phyloP scores from a whole-genome alignment of 2,888 invertebrate species.

The Chironomus tentans region DNA sequence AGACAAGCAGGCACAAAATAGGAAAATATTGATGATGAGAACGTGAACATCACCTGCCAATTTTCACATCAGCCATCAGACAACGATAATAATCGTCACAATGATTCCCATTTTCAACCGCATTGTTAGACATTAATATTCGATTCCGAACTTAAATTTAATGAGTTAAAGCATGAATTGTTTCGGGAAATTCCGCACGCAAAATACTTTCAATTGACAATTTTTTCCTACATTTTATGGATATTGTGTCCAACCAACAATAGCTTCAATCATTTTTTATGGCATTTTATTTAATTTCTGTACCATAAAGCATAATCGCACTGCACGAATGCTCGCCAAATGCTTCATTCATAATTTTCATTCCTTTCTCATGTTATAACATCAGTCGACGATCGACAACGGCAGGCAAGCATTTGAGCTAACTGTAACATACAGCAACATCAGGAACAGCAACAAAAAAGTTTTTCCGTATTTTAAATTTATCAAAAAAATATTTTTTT shows the following conservation, averaged over 20 bases:
- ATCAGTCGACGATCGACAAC: neutral
- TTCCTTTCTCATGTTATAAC: neutral
- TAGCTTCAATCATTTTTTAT: no score
- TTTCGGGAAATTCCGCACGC: neutral
- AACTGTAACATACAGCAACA: neutral
- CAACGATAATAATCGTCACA: neutral
- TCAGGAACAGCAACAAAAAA: conserved; percentile 2
- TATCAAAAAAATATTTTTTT: neutral
- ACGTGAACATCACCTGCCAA: neutral
- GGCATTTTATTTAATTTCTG: neutral
- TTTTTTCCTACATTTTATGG: neutral
- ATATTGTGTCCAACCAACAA: neutral
- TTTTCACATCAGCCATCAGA: neutral
- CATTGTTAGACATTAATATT: no score
- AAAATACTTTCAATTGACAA: neutral
- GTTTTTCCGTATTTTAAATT: conserved; percentile 14
- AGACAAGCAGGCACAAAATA: neutral
- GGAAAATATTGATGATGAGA: conserved; percentile 14
- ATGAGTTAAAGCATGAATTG: neutral
- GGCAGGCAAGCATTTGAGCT: neutral
- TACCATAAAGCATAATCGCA: neutral
- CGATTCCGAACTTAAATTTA: neutral
- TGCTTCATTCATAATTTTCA: neutral
- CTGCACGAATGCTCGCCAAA: neutral
- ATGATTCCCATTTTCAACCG: no score